These are phyloP conservation scores for Branchipolynoe longqiensis DNA, from an alignment of 2,888 invertebrate genomes.

Conservation along the genomic window DNA sequence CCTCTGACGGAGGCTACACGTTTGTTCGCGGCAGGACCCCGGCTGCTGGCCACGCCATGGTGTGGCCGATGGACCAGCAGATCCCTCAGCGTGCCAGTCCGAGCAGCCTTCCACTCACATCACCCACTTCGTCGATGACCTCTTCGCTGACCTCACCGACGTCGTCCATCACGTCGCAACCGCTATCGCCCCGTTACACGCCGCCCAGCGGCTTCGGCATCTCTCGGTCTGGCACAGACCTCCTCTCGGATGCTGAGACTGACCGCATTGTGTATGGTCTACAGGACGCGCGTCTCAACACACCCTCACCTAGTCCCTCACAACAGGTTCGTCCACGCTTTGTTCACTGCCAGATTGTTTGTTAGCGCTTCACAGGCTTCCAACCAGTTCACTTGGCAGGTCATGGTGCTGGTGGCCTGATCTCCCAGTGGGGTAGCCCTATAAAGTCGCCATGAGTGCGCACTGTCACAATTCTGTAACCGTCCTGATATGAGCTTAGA, in stretches of 20 bases:
- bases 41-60: neutral
- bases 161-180: conserved; percentile 52
- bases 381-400: no score
- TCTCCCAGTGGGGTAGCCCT: no score
- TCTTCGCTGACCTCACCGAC: neutral
- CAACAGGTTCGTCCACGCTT: conserved; percentile 66
- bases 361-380: no score
- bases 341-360: neutral
- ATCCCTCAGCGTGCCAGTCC: conserved; percentile 54
- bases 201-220: conserved; percentile 50
- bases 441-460: no score
- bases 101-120: neutral
- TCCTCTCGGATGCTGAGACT: conserved; percentile 62
- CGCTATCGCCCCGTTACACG: conserved; percentile 57
- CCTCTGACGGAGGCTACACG: neutral
- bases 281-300: conserved; percentile 56
- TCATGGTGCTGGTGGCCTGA: no score
- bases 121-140: neutral
- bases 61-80: conserved; percentile 13
- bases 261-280: conserved; percentile 57
- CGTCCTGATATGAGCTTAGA: no score
- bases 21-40: conserved; percentile 19
- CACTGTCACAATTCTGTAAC: no score
- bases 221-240: neutral
- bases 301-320: conserved; percentile 66